Base-by-base conservation (phyloP, 1,140 invertebrate species). In the Matsumurasca onukii region DNA sequence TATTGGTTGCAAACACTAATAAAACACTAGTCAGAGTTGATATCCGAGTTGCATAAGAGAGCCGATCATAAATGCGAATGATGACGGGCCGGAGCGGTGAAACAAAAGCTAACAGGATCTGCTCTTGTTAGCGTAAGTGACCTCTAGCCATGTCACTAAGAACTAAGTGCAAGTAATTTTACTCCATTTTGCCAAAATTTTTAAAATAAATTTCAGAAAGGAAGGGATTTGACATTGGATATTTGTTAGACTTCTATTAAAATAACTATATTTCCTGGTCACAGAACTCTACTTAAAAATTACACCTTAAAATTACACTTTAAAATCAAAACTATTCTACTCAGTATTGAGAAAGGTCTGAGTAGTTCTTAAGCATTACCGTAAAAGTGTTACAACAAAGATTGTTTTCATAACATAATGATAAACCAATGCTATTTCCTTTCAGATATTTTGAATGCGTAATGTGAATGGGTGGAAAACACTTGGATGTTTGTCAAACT, bases 381-480 rank as follows among this genome's bases (percentile, higher is more conserved):
- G 17, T 39, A 17, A 9, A 39, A 9, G 34, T 9, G 34, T 39
- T 39, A 9, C 17, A 17, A 39, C 17, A 39, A 17, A 39, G 5
- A 39, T 39, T 5, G 5, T 39, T 39, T 39, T 9, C 17, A 39
- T 39, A 17, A 9, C 17, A 9, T 9, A 39, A 39, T 9, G 17
- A 39, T 39, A 39, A 39, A 39, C 34, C 5, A 39, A 39, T 17
- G 17, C 5, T 39, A 39, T 39, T 39, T 39, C 5, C 5, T 25
- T 74, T 70, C 78, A 80, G 81, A 78, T 17, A 77, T 87, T 27
- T 77, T 92, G 67, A 79, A 87, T 66, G 75, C 80, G 1, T 68
- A 92, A 2, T 81, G 83, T 0, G 78, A 85, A 3, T 91, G 89
- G 87, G 75, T 87, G 2, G 69, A 84, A 77, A 81, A 25, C 79